Evolutionary conservation across 2,797 vertebrate species (phyloP).

Genomic region (Falco berigora): DNA sequence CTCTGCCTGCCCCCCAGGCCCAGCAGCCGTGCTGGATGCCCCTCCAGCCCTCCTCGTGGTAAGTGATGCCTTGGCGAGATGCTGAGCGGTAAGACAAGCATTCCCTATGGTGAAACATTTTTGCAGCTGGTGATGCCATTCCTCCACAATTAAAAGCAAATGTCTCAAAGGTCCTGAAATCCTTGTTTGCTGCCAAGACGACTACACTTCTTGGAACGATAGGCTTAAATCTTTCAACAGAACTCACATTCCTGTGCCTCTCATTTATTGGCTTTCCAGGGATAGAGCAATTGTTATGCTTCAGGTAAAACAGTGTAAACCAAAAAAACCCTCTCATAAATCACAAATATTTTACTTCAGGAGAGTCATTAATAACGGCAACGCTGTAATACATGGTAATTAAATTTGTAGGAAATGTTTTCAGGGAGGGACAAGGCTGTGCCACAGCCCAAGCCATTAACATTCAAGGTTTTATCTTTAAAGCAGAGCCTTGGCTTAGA

Average conservation of each 20-base stretch:
- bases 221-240: background rate
- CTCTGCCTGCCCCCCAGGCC: background rate
- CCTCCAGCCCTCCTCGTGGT: background rate
- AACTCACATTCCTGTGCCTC: background rate
- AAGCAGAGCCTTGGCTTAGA: background rate
- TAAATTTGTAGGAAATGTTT: background rate
- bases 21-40: background rate
- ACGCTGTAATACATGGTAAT: background rate
- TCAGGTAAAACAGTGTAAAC: background rate
- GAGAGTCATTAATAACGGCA: background rate
- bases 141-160: constrained; percentile 26
- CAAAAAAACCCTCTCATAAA: background rate
- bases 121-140: background rate
- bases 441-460: background rate
- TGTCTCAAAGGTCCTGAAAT: background rate
- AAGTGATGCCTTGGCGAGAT: background rate
- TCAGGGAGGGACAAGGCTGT: background rate
- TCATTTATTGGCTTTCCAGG: background rate
- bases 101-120: background rate
- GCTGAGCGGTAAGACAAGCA: background rate
- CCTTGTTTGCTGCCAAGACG: background rate
- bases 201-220: background rate
- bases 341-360: background rate
- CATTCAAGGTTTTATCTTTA: background rate
- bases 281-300: background rate